These are phyloP conservation scores for Denticeps clupeoides DNA, from an alignment of 2,797 vertebrate genomes.

Conservation along the genomic window DNA sequence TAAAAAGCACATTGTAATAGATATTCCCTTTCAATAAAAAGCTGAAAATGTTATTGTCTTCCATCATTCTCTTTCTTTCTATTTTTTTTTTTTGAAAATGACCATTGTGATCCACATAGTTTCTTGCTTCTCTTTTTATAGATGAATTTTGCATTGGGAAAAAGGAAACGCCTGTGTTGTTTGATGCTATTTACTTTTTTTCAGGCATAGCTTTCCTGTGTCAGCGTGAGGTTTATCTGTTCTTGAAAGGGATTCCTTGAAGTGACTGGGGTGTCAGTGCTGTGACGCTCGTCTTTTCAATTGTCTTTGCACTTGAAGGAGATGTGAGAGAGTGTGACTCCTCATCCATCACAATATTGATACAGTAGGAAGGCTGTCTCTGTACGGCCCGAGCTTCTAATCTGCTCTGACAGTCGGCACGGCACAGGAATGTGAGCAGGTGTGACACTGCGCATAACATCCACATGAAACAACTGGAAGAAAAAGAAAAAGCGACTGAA, in stretches of 20 bases:
- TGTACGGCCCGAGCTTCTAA: constrained; percentile 54
- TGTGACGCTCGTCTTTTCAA: constrained; percentile 63
- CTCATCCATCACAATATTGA: constrained; percentile 69
- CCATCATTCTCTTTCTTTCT: no score
- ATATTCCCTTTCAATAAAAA: no score
- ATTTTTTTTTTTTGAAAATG: no score
- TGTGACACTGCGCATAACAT: constrained; percentile 61
- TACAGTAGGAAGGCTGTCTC: constrained; percentile 68
- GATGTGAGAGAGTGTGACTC: constrained; percentile 60
- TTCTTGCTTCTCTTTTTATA: constrained; percentile 8
- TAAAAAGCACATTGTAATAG: no score
- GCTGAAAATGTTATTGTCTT: no score
- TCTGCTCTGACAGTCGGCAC: constrained; percentile 60
- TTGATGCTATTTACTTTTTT: constrained; percentile 66
- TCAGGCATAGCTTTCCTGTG: constrained; percentile 58
- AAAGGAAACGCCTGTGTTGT: constrained; percentile 53
- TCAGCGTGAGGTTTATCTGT: constrained; percentile 63
- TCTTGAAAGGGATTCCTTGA: constrained; percentile 73
- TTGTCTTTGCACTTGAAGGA: constrained; percentile 62
- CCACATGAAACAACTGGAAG: constrained; percentile 37
- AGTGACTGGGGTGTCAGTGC: constrained; percentile 69
- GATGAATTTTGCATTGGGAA: constrained; percentile 35
- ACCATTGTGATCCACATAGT: neutral
- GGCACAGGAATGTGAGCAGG: constrained; percentile 57
- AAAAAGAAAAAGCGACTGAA: neutral